A percentile compares a stretch with the other conserved stretches of the same genome.
Conservation (phyloP, 2,797 vertebrate species). For the Pitangus sulphuratus region DNA sequence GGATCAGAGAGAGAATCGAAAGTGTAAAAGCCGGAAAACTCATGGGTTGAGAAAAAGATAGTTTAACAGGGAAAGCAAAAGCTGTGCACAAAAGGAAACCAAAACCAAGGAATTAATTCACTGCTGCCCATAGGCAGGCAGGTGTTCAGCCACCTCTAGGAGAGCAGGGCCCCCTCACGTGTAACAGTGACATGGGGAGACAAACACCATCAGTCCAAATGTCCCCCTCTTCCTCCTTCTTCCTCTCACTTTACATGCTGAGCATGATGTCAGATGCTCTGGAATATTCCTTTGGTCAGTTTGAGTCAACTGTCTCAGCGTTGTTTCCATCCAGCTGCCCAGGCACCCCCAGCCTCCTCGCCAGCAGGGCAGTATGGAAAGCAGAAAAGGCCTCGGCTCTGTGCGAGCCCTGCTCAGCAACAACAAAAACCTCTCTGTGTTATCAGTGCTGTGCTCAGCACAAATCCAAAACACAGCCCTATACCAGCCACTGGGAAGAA, state of each 20-base stretch:
- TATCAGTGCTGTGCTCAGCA: background rate
- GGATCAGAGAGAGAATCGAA: background rate
- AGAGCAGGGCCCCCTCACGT: background rate
- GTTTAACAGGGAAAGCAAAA: background rate
- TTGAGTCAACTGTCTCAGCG: background rate
- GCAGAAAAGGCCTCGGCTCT: background rate
- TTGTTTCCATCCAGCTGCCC: background rate
- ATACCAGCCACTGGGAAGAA: background rate
- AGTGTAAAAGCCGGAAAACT: background rate
- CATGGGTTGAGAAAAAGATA: background rate
- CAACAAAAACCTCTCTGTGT: background rate
- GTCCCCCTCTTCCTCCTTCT: background rate
- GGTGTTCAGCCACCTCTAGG: background rate
- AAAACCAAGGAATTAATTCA: background rate
- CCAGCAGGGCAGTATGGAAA: background rate
- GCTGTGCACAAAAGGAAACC: background rate
- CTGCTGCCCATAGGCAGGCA: background rate
- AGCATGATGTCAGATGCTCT: background rate
- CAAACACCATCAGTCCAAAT: background rate
- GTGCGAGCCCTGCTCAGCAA: background rate
- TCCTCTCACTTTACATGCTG: background rate
- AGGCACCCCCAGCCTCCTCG: background rate
- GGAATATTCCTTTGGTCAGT: background rate
- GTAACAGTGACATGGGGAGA: background rate
- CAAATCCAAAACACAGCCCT: background rate